Evolutionary conservation across 2,113 vertebrate genomes (phyloP).

Genomic region (Mormoops blainvillei): DNA sequence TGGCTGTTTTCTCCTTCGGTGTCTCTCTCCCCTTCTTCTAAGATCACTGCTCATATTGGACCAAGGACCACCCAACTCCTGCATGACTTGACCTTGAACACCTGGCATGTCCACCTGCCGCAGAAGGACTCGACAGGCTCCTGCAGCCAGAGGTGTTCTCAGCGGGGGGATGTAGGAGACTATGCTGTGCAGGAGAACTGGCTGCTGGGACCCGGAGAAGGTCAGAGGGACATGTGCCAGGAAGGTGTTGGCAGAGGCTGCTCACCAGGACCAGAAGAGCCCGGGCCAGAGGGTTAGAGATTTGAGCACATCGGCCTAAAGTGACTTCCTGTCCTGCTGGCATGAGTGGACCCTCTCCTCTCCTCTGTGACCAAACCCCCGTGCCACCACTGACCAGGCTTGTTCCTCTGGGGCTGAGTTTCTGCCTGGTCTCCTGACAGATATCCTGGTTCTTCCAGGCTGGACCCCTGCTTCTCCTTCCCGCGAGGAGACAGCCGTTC

Average conservation of each 20-base stretch:
- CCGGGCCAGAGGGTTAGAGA: not conserved
- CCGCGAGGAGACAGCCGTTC: not conserved
- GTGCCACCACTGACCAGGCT: no score
- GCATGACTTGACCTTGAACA: not conserved
- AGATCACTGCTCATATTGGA: not conserved
- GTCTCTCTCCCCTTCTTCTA: not conserved
- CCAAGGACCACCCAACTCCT: not conserved
- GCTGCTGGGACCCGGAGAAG: accelerated
- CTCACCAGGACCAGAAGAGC: no score
- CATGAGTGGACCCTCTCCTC: not conserved
- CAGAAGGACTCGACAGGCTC: no score
- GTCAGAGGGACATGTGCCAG: not conserved
- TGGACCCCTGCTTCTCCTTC: not conserved
- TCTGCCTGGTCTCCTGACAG: not conserved
- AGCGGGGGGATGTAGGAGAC: not conserved
- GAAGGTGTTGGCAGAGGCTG: not conserved
- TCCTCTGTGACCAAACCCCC: not conserved
- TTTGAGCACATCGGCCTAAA: not conserved
- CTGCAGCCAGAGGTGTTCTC: not conserved
- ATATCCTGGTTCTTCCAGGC: not conserved
- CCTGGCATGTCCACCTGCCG: not conserved
- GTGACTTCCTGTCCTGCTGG: not conserved
- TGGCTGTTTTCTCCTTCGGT: not conserved
- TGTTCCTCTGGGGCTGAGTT: not conserved
- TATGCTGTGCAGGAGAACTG: accelerated